Conservation (phyloP, 37 sponge, comb jelly and placozoan genomes). For the Theonella swinhoei region DNA sequence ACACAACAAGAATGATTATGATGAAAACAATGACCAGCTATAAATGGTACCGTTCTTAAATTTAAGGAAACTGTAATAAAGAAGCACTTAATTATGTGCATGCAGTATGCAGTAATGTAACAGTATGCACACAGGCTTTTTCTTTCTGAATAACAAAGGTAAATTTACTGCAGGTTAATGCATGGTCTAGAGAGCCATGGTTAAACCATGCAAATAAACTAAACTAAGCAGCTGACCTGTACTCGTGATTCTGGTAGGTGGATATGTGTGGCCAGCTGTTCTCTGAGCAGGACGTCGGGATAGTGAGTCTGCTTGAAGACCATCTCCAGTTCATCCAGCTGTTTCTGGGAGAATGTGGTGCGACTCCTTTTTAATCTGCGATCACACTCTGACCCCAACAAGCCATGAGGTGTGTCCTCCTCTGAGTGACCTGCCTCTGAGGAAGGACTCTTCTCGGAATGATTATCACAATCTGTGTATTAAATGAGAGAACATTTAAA, state of each 20-base stretch:
- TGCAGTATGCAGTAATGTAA: not conserved
- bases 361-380: conserved; percentile 56
- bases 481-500: too few species aligned
- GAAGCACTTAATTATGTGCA: too few species aligned
- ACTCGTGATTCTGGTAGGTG: conserved; percentile 75
- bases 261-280: conserved; percentile 65
- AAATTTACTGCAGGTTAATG: too few species aligned
- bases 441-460: not conserved
- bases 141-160: too few species aligned
- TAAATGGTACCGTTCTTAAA: too few species aligned
- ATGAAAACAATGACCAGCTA: too few species aligned
- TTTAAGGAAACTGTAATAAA: too few species aligned
- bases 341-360: conserved; percentile 74
- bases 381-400: not conserved
- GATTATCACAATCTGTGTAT: not conserved
- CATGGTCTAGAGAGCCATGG: too few species aligned
- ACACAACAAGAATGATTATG: conserved; percentile 3
- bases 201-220: not conserved
- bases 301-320: conserved; percentile 80
- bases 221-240: conserved; percentile 44
- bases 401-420: not conserved
- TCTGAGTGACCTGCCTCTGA: not conserved
- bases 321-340: conserved; percentile 80
- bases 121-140: too few species aligned
- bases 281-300: conserved; percentile 78